A percentile compares a stretch with the other conserved stretches of the same genome.
These are phyloP conservation scores for Diceros bicornis DNA, from an alignment of 2,797 vertebrate genomes.

Conservation along the genomic window DNA sequence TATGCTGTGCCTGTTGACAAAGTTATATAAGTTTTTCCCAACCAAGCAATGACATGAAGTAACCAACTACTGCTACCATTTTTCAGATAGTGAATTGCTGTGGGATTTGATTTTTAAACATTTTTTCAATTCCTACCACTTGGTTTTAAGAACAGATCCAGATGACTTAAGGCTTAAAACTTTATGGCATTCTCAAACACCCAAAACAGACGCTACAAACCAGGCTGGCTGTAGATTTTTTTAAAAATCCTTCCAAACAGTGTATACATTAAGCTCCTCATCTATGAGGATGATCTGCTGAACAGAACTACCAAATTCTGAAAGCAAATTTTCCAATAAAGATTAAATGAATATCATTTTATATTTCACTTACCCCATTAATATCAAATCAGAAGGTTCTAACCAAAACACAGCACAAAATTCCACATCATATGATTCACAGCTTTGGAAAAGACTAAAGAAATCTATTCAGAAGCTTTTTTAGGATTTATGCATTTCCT, in stretches of 20 bases:
- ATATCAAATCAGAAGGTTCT: slow-evolving; percentile 85
- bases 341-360: slow-evolving; percentile 88
- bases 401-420: slow-evolving; percentile 76
- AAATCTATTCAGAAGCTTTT: slow-evolving; percentile 31
- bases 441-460: slow-evolving; percentile 22
- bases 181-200: slow-evolving; percentile 76
- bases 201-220: slow-evolving; percentile 81
- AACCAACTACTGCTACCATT: background rate
- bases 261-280: slow-evolving; percentile 85
- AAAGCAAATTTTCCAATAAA: slow-evolving; percentile 87
- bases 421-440: slow-evolving; percentile 45
- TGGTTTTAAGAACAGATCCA: slow-evolving; percentile 66
- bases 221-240: slow-evolving; percentile 70
- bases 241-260: slow-evolving; percentile 82
- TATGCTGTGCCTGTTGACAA: background rate
- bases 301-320: slow-evolving; percentile 84
- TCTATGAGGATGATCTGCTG: slow-evolving; percentile 84
- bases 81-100: slow-evolving; percentile 40
- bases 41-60: slow-evolving; percentile 11
- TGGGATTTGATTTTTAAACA: slow-evolving; percentile 58
- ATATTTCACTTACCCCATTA: slow-evolving; percentile 87
- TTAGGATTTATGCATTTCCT: slow-evolving; percentile 42
- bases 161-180: slow-evolving; percentile 28
- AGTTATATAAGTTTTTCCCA: background rate
- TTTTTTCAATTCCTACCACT: slow-evolving; percentile 74